Evolutionary conservation across 1,140 invertebrate species (phyloP).

Genomic region (Drosophila sucinea): DNA sequence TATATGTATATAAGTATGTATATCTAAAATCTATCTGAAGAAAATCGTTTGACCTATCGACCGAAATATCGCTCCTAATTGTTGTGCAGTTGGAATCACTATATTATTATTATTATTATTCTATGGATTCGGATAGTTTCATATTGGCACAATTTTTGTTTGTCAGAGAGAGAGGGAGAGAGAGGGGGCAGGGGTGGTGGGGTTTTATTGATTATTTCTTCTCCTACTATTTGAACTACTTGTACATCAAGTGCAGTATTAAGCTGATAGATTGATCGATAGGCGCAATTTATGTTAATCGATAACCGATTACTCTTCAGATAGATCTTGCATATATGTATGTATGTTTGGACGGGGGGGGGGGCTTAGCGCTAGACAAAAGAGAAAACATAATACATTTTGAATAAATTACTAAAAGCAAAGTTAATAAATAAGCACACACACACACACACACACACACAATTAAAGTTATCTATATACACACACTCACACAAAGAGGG

Average conservation of each 20-base stretch:
- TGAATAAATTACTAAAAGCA: slow-evolving; percentile 63
- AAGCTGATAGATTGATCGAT: no score
- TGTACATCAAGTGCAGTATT: no score
- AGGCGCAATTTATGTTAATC: no score
- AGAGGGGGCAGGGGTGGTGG: neutral
- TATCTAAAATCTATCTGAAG: slow-evolving; percentile 14
- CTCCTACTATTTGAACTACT: no score
- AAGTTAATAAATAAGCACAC: slow-evolving; percentile 61
- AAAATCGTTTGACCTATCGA: neutral
- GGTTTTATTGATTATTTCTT: no score
- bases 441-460: slow-evolving; percentile 21
- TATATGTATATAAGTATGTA: slow-evolving; percentile 26
- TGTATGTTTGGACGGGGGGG: no score
- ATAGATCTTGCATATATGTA: neutral
- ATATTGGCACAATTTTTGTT: neutral
- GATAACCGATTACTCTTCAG: neutral
- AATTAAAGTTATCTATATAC: slow-evolving; percentile 30
- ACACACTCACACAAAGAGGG: slow-evolving; percentile 8
- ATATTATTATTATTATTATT: slow-evolving; percentile 2
- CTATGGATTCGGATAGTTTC: neutral
- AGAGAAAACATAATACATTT: slow-evolving; percentile 13
- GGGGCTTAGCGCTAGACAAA: slow-evolving; percentile 12
- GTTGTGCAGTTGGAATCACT: neutral
- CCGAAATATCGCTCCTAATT: no score
- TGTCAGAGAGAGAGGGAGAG: neutral